Evolutionary conservation across 2,797 vertebrate species (phyloP), one percentile per base, ranked within the genome.

Genomic region (Trachurus trachurus): DNA sequence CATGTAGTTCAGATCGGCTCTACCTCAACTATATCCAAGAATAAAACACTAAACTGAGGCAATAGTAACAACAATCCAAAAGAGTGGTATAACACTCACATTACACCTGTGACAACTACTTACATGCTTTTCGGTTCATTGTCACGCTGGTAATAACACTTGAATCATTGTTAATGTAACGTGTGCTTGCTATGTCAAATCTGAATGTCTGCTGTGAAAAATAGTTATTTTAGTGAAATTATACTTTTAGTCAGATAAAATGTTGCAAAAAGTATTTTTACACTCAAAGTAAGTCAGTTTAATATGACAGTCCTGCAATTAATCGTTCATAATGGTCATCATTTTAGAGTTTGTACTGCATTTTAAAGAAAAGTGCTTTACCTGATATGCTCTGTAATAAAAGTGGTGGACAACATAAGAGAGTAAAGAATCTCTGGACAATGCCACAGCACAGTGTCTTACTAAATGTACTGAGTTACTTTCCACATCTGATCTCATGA

Each of bases 401-500:
- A 52, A 34, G 11, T 54, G 8, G 19, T 21, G 11, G 47, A 37
- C 2, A 47, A 37, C 49, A 34, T 37, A 29, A 56, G 37, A 17
- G 37, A 26, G 42, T 13, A 42, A 54, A 11, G 26, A 37, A 31
- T 40, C 9, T 40, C 47, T 1, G 37, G 21, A 40, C 22, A 79
- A 11, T 53, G 65, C 39, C 44, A 74, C 21, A 63, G 13, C 45
- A 60, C 53, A 57, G 45, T 26, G 45, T 72, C 68, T 61, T 59
- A 56, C 40, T 75, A 37, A 71, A 69, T 77, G 65, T 56, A 68
- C 31, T 53, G 34, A 67, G 75, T 75, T 74, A 52, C 72, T 77
- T 78, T 87, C 76, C 80, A 84, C 80, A 80, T 85, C 84, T 89
- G 87, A 87, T 87, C 82, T 91, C 82, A 74, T 83, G n/a, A n/a